Evolutionary conservation across 2,888 invertebrate genomes (phyloP), one percentile per base, ranked within the genome.

Genomic region (Tipula unca): DNA sequence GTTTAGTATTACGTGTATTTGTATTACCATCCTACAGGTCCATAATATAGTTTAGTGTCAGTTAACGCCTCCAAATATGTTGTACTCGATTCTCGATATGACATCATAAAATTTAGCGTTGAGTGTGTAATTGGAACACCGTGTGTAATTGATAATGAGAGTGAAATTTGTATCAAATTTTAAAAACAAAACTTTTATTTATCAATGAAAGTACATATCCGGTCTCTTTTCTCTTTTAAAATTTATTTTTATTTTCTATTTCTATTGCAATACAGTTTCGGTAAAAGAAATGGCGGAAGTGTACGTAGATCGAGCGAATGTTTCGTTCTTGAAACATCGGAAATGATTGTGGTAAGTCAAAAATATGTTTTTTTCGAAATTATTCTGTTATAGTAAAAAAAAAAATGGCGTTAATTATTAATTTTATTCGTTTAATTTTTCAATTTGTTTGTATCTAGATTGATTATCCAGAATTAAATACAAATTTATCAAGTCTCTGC

Each of bases 311-410:
- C 94, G 88, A 96, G 95, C 91, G 96, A 96, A 91, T 96, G 96
- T 90, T 94, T 96, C 90, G 95, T 96, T 87, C 92, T 96, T 90
- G 96, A 96, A 91, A 94, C 95, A 87, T 96, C 96, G 89, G 96
- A 96, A 92, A 95, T 96, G 95, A 95, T 96, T 90, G 95, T 95
- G 91, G 96, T 96, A 90, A 94, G 95, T 94, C 10, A 20, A 39
- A n/a, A 85, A 29, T 32, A 69, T 42, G 6, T 10, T 69, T 69
- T 69, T 10, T 32, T 32, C 6, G n/a, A 4, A 17, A 17, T 14
- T 17, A 48, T 48, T 48, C 17, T n/a, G n/a, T n/a, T n/a, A n/a
- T n/a, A n/a, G n/a, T n/a, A n/a, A n/a, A n/a, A n/a, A n/a, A n/a
- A n/a, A n/a, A n/a, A n/a, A n/a, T n/a, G n/a, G n/a, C n/a, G n/a